These are phyloP conservation scores for Nomada fucata DNA, from an alignment of 2,888 invertebrate genomes.

Conservation along the genomic window DNA sequence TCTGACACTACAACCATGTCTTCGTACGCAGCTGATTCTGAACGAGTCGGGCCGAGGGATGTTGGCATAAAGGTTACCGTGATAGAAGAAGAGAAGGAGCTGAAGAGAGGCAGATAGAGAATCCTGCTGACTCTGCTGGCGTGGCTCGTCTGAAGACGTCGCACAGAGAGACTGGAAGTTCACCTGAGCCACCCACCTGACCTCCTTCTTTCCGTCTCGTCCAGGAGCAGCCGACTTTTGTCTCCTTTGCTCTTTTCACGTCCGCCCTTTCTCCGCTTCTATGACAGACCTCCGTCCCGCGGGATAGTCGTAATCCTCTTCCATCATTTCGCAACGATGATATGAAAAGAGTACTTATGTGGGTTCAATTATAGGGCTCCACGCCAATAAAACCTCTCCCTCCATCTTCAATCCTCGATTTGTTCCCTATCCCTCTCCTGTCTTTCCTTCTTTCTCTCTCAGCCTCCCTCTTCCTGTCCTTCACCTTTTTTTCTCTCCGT, in stretches of 20 bases:
- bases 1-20: constrained; percentile 36
- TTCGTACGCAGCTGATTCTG: constrained; percentile 11
- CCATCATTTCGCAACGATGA: constrained; percentile 79
- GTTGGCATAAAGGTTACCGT: constrained; percentile 55
- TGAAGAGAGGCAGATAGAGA: neutral
- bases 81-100: constrained; percentile 34
- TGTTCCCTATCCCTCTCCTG: neutral
- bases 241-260: constrained; percentile 45
- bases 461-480: neutral
- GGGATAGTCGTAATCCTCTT: constrained; percentile 80
- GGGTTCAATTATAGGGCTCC: constrained; percentile 71
- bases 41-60: constrained; percentile 49
- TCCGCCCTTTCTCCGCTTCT: constrained; percentile 54
- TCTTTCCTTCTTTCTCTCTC: neutral
- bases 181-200: constrained; percentile 42
- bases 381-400: constrained; percentile 66
- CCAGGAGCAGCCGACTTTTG: constrained; percentile 22
- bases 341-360: constrained; percentile 81
- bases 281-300: constrained; percentile 62
- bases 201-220: constrained; percentile 1
- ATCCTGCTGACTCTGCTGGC: constrained; percentile 72
- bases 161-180: constrained; percentile 58
- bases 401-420: constrained; percentile 4
- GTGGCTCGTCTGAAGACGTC: constrained; percentile 56
- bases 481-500: neutral